These are phyloP conservation scores for Perdita meconis DNA, from an alignment of 2,888 invertebrate genomes.

Conservation along the genomic window DNA sequence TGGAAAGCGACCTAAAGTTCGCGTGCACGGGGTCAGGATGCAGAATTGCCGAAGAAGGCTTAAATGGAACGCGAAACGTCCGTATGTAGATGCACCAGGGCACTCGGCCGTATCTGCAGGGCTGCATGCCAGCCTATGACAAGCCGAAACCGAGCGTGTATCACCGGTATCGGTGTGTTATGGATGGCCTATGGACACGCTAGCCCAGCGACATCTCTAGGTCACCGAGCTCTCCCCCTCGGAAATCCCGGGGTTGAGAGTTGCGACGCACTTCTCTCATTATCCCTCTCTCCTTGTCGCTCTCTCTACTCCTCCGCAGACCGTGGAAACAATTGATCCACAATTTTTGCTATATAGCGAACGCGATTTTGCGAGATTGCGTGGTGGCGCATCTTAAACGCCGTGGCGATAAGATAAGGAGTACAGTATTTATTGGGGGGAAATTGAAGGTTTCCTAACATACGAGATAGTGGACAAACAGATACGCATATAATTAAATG, in stretches of 20 bases:
- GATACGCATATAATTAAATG: no score
- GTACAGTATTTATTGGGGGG: no score
- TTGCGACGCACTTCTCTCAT: no score
- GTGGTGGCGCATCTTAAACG: no score
- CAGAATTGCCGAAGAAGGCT: conserved; percentile 50
- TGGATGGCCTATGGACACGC: conserved; percentile 82
- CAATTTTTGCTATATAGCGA: no score
- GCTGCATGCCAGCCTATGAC: conserved; percentile 62
- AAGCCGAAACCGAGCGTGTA: conserved; percentile 67
- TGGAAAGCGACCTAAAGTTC: conserved; percentile 27
- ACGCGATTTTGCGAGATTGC: no score
- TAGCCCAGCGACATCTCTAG: conserved; percentile 83
- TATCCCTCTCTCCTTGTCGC: background rate
- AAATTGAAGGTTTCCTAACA: no score
- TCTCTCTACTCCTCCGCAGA: no score
- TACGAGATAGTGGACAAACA: no score
- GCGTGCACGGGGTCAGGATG: conserved; percentile 46
- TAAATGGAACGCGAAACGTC: conserved; percentile 44
- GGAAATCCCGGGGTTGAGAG: no score
- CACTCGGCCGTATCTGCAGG: conserved; percentile 49
- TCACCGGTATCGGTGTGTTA: conserved; percentile 78
- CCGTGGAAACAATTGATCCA: no score
- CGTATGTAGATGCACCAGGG: conserved; percentile 43
- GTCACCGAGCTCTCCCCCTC: conserved; percentile 71
- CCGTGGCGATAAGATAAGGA: no score